A percentile compares a stretch with the other conserved stretches of the same genome.
These are phyloP conservation scores for Ichneumoninae sp. DNA, from an alignment of 2,888 invertebrate genomes.

Conservation along the genomic window DNA sequence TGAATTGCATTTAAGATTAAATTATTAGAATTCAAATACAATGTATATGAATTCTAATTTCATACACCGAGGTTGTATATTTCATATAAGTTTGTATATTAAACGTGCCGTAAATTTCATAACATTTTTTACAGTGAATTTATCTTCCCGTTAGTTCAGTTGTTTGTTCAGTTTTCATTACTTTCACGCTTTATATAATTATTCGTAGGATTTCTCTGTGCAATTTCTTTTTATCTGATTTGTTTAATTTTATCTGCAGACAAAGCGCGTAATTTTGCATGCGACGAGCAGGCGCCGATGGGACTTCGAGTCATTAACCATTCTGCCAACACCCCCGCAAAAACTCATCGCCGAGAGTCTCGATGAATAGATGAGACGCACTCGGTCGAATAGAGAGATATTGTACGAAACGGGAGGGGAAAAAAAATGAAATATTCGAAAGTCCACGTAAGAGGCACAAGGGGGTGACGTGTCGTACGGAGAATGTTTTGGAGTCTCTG, in stretches of 20 bases:
- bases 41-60: too few species aligned
- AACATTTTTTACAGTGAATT: slow-evolving; percentile 1
- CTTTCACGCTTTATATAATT: slow-evolving; percentile 6
- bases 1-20: too few species aligned
- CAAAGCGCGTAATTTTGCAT: neutral
- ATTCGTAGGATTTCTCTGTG: slow-evolving; percentile 41
- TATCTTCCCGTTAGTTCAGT: slow-evolving; percentile 50
- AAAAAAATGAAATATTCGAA: slow-evolving; percentile 21
- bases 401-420: neutral
- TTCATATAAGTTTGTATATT: too few species aligned
- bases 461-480: slow-evolving; percentile 43
- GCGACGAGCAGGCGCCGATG: neutral
- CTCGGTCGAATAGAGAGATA: slow-evolving; percentile 20
- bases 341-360: neutral
- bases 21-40: too few species aligned
- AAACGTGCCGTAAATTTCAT: too few species aligned
- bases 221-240: slow-evolving; percentile 23
- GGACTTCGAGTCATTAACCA: slow-evolving; percentile 26
- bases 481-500: slow-evolving; percentile 54
- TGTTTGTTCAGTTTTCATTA: slow-evolving; percentile 13
- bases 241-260: neutral
- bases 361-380: neutral
- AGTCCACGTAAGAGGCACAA: slow-evolving; percentile 10
- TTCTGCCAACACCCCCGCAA: slow-evolving; percentile 32
- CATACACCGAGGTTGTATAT: too few species aligned